Base-by-base conservation (phyloP, 2,888 invertebrate genomes). In the Petrolisthes manimaculis region DNA sequence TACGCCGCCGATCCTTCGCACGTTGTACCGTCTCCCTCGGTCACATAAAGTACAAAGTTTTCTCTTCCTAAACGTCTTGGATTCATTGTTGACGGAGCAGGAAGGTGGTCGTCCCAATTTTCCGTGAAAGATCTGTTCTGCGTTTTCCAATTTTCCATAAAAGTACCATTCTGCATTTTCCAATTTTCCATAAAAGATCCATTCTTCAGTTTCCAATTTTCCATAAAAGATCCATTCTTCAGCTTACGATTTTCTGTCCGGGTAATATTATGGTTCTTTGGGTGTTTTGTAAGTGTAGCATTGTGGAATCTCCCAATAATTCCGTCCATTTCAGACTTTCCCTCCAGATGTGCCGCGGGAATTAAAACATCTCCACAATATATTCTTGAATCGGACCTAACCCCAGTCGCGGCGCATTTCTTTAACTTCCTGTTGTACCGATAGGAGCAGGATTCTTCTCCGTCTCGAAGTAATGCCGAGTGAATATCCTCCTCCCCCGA, bases 21-120 rank as follows among this genome's bases (percentile, higher is more conserved):
- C 14, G 69, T 37, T 9, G 5, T 55, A 55, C 67, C 79, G 6
- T 56, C 51, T 18, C 71, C 51, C 21, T 77, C 55, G 5, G 61
- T 89, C 0, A 89, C 21, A 51, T 85, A 89, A 0, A 89, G 24
- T 3, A 89, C n/a, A 77, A 85, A 86, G 21, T 89, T 86, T 56
- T 78, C 83, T 18, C 85, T 85, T 56, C 86, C 71, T 9, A 18
- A 21, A 61, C 85, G 78, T 5, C 85, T 85, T 51, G 67, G 24
- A n/a, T 83, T 83, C 61, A 74, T 24, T 5, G 78, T 77, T 18
- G 80, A 12, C 3, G 88, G 82, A 4, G 54, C 21, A 18, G 53
- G 54, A 4, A 80, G 78, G 24, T 24, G 80, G 8, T 56, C 18
- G n/a, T n/a, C n/a, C 37, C 37, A 37, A 37, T 37, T 37, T 37